Evolutionary conservation across 2,888 invertebrate species (phyloP), one percentile per base, ranked within the genome.

Genomic region (Meiosimyza decipiens): DNA sequence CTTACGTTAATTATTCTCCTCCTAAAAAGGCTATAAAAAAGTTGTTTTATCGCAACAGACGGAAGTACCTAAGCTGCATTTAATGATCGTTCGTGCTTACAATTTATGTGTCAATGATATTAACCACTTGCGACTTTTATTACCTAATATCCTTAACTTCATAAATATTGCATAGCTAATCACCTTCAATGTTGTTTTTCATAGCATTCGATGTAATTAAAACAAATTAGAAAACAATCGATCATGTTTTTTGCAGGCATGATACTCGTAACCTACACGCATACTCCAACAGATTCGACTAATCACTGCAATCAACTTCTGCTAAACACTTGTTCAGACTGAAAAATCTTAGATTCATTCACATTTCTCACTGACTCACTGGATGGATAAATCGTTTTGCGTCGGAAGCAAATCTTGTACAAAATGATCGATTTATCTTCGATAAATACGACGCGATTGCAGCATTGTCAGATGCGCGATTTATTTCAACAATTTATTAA

Each of bases 401-500:
- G 13, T 18, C 64, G 64, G 51, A 64, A 50, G 64, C 64, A 51
- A 51, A 47, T 18, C 7, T 18, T 33, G 47, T 33, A 16, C 64
- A 50, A 64, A 64, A 64, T 64, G 64, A 64, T 64, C 64, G 51
- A 64, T 64, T 64, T 64, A 64, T 64, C 51, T 51, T 28, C 64
- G 16, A 64, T 51, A 22, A 50, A 49, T 51, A 57, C 28, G n/a
- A 22, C 7, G 28, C 60, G 60, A 60, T 60, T 40, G 60, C 22
- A 28, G 15, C 54, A 18, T 18, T 28, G 68, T 59, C 60, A 57
- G 50, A 50, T n/a, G 50, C 22, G 50, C 68, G 68, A 69, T 69
- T 69, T 69, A 69, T 69, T 69, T 69, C 68, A 69, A 69, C 68
- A 69, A 69, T 69, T 69, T 69, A 69, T 69, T 69, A 59, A 69